Evolutionary conservation across 2,888 invertebrate genomes (phyloP), one percentile per base, ranked within the genome.

Genomic region (Choristoneura rosaceana): DNA sequence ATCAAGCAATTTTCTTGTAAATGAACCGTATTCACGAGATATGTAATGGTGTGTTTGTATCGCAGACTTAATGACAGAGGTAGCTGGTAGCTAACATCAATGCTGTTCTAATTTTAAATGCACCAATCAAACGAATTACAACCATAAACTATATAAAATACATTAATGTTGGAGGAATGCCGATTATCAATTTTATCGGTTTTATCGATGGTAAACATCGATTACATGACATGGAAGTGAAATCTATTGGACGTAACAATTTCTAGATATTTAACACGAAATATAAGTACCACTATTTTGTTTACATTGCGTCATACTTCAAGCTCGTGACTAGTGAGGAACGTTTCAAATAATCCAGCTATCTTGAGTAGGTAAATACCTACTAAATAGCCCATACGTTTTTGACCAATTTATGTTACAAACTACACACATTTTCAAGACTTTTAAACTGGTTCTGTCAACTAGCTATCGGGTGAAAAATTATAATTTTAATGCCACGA

Each of bases 381-480:
- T n/a, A 50, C 15, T 50, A 50, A 50, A 15, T 52, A 52, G 50
- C 2, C 50, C 7, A 4, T 8, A 14, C n/a, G 52, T 17, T 0
- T 50, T 52, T 50, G 50, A 50, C 50, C 47, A n/a, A 47, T 47
- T 47, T 47, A 12, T 52, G 50, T 52, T 3, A 52, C 15, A 52
- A 52, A 52, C 8, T 52, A 7, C 47, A 47, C 5, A 14, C 47
- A 10, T 4, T 47, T 34, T 34, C 0, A 1, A 34, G 3, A 7
- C 4, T 34, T 34, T 34, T 34, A 34, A 34, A 47, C 47, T n/a
- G 47, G 0, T n/a, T n/a, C n/a, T n/a, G 12, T 47, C n/a, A 38
- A 64, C 59, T n/a, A 15, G 86, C 90, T 89, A 86, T 89, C 82
- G 88, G 88, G 87, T 89, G 89, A 90, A 88, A 80, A 78, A 79